Evolutionary conservation across 2,888 invertebrate species (phyloP), one percentile per base, ranked within the genome.

Genomic region (Carcina quercana): DNA sequence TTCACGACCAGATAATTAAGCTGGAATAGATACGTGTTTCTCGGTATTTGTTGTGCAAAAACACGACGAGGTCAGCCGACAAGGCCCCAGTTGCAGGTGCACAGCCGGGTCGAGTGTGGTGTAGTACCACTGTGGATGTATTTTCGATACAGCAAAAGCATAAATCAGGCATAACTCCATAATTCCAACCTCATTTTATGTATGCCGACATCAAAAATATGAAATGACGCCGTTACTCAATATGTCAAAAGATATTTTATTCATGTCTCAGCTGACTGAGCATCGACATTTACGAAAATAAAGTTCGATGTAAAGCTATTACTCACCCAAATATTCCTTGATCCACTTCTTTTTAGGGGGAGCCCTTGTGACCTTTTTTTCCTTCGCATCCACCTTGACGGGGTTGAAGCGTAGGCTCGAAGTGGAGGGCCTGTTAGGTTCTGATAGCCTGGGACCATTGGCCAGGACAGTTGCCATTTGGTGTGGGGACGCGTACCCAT

Each of bases 281-380:
- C 20, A n/a, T 20, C 20, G 10, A n/a, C 10, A 14, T 13, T 13
- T 15, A n/a, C n/a, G 10, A 27, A 11, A 27, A 20, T 20, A 20
- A 20, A n/a, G 20, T 20, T 20, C 20, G 20, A 20, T 21, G n/a
- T 5, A 15, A 6, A 24, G 15, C 13, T 19, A 12, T n/a, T 14
- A 73, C 88, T 88, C 70, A 79, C 87, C 87, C 50, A 89, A 71
- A 63, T 89, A 90, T 59, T 89, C 88, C 52, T 85, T 87, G 45
- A 90, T 89, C 90, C 91, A 91, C 66, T 91, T 90, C 80, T 91
- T 91, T 76, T 91, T 91, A 25, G 91, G 90, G 33, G 90, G 88
- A 20, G 88, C 86, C 37, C 63, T 56, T 13, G 61, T 59, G 29
- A 71, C 51, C 42, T 57, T 72, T 43, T 56, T 47, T 25, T 68